Percentiles rank a stretch among this genome's conserved stretches.
These are phyloP conservation scores for Lagenorhynchus albirostris DNA, from an alignment of 2,113 vertebrate genomes.

Conservation along the genomic window DNA sequence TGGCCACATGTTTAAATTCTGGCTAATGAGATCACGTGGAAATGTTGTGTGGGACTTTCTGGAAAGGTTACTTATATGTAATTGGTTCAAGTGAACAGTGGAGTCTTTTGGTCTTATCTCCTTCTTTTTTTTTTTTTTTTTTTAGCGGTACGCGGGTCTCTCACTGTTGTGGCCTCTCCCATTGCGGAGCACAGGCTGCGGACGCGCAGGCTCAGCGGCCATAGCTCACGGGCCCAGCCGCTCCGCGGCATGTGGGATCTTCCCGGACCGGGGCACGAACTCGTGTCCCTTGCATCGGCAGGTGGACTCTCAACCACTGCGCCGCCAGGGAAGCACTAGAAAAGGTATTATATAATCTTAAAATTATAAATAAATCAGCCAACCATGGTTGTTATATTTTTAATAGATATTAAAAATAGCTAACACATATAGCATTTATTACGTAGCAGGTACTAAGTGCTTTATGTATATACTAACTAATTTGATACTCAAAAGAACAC, in stretches of 20 bases:
- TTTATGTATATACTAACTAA: not conserved
- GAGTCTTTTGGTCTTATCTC: not conserved
- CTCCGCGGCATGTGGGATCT: no score
- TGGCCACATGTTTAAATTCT: not conserved
- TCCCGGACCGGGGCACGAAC: no score
- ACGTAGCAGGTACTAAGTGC: not conserved
- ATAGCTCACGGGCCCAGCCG: no score
- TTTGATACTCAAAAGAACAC: not conserved
- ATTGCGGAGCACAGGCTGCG: no score
- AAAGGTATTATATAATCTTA: not conserved
- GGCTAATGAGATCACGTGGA: not conserved
- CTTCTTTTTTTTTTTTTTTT: not conserved
- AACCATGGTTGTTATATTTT: not conserved
- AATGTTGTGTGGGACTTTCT: not conserved
- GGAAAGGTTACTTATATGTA: not conserved
- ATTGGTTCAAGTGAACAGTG: not conserved
- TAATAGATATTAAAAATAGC: conserved; percentile 20
- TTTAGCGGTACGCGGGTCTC: no score
- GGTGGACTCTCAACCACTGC: no score
- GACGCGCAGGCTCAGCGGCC: no score
- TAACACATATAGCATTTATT: not conserved
- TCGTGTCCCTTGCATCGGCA: no score
- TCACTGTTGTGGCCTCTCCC: no score
- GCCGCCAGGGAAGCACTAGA: not conserved
- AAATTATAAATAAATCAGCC: conserved; percentile 17